Evolutionary conservation across 2,797 vertebrate species (phyloP), one percentile per base, ranked within the genome.

Genomic region (Cirrhinus mrigala): DNA sequence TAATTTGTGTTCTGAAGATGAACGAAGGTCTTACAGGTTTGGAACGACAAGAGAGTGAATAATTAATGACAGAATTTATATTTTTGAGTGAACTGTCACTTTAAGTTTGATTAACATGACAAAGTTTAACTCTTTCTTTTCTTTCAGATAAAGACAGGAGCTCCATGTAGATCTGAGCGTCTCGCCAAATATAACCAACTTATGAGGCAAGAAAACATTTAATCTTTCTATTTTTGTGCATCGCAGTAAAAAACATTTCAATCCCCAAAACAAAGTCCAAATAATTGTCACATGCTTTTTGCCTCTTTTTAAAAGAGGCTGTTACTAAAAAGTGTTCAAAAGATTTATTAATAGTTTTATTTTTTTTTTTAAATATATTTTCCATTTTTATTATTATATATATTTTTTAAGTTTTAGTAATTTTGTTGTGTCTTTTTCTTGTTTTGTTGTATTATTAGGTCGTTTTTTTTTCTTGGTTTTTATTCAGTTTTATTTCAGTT

Each of bases 141-240:
- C 6, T 80, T 77, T 85, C 94, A 98, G 97, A 98, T 98, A 90
- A 98, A 98, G 94, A 98, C 97, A 1, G 97, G 97, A 1, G 97
- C 97, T 76, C 97, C 97, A 3, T 98, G 97, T 94, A 97, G 97
- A 91, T 98, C 97, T 71, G 97, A 98, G 93, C 94, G 97, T 78
- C 94, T 98, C 93, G 97, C 97, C 89, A 98, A 98, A 92, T 98
- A 98, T 94, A 98, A 98, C 94, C 97, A 98, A 90, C 95, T 98
- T 68, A 97, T 98, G 97, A 98, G 97, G 97, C 97, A 90, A 96
- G 95, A 81, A 54, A 44, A 20, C 62, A 7, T 46, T 56, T n/a
- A 56, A 1, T 44, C 70, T 14, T 16, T 40, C 27, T n/a, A 14
- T 54, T 66, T 33, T 40, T 52, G 11, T 27, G 14, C 29, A 76